A percentile compares a stretch with the other conserved stretches of the same genome.
Evolutionary conservation across 2,888 invertebrate species (phyloP).

Genomic region (Rhimphoctona megacephalus): DNA sequence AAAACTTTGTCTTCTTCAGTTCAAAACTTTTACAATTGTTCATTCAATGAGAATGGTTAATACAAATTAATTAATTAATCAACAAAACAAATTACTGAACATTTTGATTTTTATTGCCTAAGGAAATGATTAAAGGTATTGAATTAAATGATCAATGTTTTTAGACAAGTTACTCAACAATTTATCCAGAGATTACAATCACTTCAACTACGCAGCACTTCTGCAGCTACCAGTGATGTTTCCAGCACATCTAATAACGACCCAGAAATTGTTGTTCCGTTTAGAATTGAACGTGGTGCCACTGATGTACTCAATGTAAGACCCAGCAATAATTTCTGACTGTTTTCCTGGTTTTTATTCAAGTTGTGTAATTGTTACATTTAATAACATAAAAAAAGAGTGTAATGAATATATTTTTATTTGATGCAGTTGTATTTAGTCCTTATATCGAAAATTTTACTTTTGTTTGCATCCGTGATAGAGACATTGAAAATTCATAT

Average conservation of each 20-base stretch:
- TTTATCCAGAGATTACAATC: slow-evolving; percentile 46
- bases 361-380: too few relatives aligned
- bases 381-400: too few relatives aligned
- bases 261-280: slow-evolving; percentile 87
- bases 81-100: not conserved
- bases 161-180: slow-evolving; percentile 48
- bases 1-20: not conserved
- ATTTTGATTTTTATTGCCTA: not conserved
- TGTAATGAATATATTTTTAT: too few relatives aligned
- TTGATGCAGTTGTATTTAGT: too few relatives aligned
- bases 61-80: not conserved
- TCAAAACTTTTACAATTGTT: not conserved
- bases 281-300: slow-evolving; percentile 90
- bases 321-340: not conserved
- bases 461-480: too few relatives aligned
- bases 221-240: slow-evolving; percentile 20
- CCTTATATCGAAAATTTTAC: too few relatives aligned
- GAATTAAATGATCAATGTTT: not conserved
- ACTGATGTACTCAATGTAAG: slow-evolving; percentile 91
- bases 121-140: not conserved
- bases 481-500: not conserved
- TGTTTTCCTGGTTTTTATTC: not conserved
- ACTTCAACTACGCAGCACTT: slow-evolving; percentile 20
- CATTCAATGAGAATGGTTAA: not conserved
- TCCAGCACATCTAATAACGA: slow-evolving; percentile 57